These are phyloP conservation scores for Rosalia funebris DNA, from an alignment of 2,888 invertebrate genomes.

Conservation along the genomic window DNA sequence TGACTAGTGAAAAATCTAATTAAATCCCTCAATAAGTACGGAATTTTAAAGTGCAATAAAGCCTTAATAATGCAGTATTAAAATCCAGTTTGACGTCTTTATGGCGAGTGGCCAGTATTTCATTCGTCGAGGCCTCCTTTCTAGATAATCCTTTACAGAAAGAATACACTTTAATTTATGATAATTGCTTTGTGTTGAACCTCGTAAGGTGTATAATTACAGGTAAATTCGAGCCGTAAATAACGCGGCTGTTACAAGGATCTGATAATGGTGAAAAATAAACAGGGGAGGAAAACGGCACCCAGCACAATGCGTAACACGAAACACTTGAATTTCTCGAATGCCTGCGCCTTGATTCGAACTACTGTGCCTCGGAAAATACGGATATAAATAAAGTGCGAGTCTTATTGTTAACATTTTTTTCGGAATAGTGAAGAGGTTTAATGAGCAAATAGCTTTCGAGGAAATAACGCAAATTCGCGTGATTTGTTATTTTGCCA, in stretches of 20 bases:
- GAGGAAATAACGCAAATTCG: no score
- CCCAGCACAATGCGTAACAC: conserved; percentile 22
- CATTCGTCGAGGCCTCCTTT: conserved; percentile 35
- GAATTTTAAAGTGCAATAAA: conserved; percentile 44
- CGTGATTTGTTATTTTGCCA: no score
- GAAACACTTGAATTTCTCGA: conserved; percentile 3
- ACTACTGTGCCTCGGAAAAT: not conserved
- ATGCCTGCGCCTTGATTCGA: not conserved
- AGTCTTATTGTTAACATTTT: not conserved
- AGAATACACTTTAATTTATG: conserved; percentile 54
- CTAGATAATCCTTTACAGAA: conserved; percentile 36
- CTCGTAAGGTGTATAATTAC: conserved; percentile 54
- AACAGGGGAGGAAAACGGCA: conserved; percentile 23
- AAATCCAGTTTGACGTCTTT: conserved; percentile 50
- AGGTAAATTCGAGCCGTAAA: conserved; percentile 51
- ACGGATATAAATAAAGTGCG: no score
- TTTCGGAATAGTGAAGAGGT: no score
- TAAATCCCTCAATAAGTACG: conserved; percentile 38
- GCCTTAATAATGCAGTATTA: conserved; percentile 46
- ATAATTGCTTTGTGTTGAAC: conserved; percentile 53
- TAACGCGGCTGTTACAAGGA: conserved; percentile 41
- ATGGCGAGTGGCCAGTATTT: conserved; percentile 46
- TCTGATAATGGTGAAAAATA: conserved; percentile 34
- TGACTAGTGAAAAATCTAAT: conserved; percentile 34
- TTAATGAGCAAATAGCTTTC: no score